Conservation (phyloP, 2,113 vertebrate genomes). For the Meleagris gallopavo region DNA sequence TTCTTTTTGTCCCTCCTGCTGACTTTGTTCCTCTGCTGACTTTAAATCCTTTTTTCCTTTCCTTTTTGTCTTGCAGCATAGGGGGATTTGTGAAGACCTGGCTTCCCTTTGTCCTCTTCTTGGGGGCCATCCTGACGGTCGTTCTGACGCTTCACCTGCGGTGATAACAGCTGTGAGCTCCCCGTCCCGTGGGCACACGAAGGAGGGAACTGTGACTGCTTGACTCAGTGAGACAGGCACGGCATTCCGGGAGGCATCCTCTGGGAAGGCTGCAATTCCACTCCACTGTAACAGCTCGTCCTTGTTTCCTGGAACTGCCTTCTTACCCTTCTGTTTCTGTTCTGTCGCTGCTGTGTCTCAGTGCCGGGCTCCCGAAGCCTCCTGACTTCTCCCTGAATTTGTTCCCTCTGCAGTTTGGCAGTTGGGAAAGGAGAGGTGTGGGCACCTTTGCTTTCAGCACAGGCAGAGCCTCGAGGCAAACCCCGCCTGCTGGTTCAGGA, state of each 20-base stretch:
- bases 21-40: background rate
- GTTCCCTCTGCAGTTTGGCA: background rate
- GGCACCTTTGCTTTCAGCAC: background rate
- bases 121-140: conserved; percentile 85
- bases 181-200: background rate
- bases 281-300: conserved; percentile 23
- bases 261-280: conserved; percentile 29
- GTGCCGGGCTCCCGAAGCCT: background rate
- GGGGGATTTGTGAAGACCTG: conserved; percentile 95
- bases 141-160: conserved; percentile 87
- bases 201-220: conserved; percentile 28
- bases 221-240: background rate
- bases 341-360: background rate
- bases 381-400: background rate
- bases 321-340: conserved; percentile 14
- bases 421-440: background rate
- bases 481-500: background rate
- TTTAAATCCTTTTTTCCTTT: background rate
- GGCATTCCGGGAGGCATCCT: background rate
- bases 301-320: conserved; percentile 22
- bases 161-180: conserved; percentile 69
- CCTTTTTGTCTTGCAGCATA: conserved; percentile 74
- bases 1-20: background rate
- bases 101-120: conserved; percentile 92
- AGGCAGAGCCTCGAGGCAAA: background rate